Percentiles rank a stretch among this genome's conserved stretches.
These are phyloP conservation scores for Oxygymnocypris stewartii DNA, from an alignment of 2,113 vertebrate species.

Conservation along the genomic window DNA sequence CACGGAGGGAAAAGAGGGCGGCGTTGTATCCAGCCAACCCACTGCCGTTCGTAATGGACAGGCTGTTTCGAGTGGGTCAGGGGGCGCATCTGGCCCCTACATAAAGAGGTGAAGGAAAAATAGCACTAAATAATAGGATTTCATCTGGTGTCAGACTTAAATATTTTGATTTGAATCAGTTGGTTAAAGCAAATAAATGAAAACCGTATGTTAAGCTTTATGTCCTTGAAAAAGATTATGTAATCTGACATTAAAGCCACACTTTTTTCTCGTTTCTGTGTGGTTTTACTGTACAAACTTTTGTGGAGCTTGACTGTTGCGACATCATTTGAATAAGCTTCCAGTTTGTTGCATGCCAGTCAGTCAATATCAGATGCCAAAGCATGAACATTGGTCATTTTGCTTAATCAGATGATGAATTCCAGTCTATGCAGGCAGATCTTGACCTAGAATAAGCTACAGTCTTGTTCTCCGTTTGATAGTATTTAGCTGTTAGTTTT, in stretches of 20 bases:
- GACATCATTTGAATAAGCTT: background rate
- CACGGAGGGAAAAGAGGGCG: constrained; percentile 28
- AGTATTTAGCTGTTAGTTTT: too few species aligned
- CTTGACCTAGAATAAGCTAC: too few species aligned
- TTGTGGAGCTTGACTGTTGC: background rate
- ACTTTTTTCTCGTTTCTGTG: background rate
- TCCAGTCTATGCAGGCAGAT: too few species aligned
- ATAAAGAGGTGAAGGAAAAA: constrained; percentile 74
- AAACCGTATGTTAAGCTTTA: background rate
- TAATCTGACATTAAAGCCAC: background rate
- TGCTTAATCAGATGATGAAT: too few species aligned
- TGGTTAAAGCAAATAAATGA: background rate
- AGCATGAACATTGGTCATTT: too few species aligned
- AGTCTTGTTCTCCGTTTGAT: background rate
- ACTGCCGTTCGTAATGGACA: constrained; percentile 66
- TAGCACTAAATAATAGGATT: background rate
- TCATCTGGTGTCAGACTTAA: background rate
- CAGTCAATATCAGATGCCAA: background rate
- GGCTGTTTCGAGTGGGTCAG: constrained; percentile 51
- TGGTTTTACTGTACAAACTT: background rate
- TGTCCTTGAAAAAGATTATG: background rate
- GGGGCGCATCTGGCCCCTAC: constrained; percentile 71
- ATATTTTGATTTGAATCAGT: background rate
- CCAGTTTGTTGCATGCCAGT: background rate
- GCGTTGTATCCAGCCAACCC: constrained; percentile 83